phyloP scores from a whole-genome alignment of 2,113 vertebrate species.

The Gobius niger region DNA sequence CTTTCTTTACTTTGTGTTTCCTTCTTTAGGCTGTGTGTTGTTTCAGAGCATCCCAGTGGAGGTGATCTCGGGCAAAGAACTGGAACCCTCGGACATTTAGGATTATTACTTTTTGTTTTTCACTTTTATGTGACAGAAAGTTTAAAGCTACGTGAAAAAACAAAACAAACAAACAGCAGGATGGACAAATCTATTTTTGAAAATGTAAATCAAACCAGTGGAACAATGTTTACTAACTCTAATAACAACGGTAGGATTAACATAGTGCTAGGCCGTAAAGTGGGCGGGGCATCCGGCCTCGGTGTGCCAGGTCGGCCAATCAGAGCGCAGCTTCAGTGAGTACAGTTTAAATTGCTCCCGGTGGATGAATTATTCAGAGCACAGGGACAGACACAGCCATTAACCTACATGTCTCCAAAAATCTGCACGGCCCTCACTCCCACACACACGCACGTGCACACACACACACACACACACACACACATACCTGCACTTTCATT shows the following conservation, averaged over 20 bases:
- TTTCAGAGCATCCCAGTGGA: slow-evolving; percentile 96
- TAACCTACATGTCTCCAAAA: slow-evolving; percentile 66
- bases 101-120: slow-evolving; percentile 19
- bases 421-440: slow-evolving; percentile 26
- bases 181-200: neutral
- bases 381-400: slow-evolving; percentile 56
- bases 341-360: slow-evolving; percentile 48
- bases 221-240: neutral
- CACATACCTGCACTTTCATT: neutral
- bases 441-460: neutral
- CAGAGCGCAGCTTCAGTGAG: slow-evolving; percentile 46
- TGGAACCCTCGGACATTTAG: slow-evolving; percentile 58
- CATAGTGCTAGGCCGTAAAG: neutral
- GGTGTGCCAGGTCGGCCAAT: slow-evolving; percentile 55
- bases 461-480: slow-evolving; percentile 4
- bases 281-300: neutral
- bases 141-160: neutral
- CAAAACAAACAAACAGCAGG: neutral
- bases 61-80: slow-evolving; percentile 71
- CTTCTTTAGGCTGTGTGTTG: slow-evolving; percentile 97
- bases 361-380: slow-evolving; percentile 74
- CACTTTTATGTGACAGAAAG: neutral
- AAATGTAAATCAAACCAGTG: neutral
- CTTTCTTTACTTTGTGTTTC: slow-evolving; percentile 78
- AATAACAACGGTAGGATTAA: too few species aligned